phyloP scores from a whole-genome alignment of 1,140 invertebrate genomes.

The Drosophila neocordata region DNA sequence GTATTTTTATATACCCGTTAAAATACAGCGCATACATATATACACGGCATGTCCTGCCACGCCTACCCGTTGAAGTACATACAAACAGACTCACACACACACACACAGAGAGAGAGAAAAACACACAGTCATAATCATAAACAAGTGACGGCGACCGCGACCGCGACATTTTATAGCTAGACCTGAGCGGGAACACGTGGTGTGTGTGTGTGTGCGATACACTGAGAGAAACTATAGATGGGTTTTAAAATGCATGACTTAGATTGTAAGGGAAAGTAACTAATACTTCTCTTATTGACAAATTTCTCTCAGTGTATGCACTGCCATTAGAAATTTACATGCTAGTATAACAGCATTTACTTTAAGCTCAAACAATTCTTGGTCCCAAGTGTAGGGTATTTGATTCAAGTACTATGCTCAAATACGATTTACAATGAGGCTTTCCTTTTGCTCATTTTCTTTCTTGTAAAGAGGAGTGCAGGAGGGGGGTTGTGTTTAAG shows the following conservation, averaged over 20 bases:
- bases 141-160: conserved; percentile 62
- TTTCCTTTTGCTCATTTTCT: too few species aligned
- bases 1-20: conserved; percentile 59
- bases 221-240: background rate
- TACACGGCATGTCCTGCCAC: conserved; percentile 37
- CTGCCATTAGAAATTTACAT: background rate
- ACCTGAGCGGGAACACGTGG: conserved; percentile 18
- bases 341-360: background rate
- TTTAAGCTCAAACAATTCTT: background rate
- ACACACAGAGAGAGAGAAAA: conserved; percentile 21
- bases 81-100: conserved; percentile 24
- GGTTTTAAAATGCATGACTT: too few species aligned
- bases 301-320: background rate
- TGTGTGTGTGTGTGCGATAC: background rate
- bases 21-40: conserved; percentile 42
- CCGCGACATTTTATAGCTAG: conserved; percentile 69
- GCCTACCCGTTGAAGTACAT: conserved; percentile 28
- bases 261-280: too few species aligned
- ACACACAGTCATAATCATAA: conserved; percentile 66
- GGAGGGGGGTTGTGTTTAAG: too few species aligned
- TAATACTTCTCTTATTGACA: too few species aligned
- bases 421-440: background rate
- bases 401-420: background rate
- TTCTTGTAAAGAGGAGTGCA: too few species aligned
- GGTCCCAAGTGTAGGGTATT: background rate